Evolutionary conservation across 2,113 vertebrate species (phyloP).

Genomic region (Empidonax alnorum): DNA sequence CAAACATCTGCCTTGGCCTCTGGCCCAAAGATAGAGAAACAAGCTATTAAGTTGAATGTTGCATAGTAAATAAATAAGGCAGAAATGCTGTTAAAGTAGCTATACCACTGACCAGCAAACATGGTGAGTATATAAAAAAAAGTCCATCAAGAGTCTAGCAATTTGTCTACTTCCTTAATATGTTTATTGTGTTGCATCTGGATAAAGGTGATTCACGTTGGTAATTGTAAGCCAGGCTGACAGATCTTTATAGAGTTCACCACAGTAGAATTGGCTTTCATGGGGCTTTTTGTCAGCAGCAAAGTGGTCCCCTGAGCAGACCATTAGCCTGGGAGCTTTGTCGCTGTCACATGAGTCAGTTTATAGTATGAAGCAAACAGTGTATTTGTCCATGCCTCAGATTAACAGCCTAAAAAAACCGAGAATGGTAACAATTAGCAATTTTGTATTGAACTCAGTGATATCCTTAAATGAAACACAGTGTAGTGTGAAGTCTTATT

Average conservation of each 20-base stretch:
- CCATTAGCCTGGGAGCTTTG: slow-evolving; percentile 6
- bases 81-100: slow-evolving; percentile 41
- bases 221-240: slow-evolving; percentile 35
- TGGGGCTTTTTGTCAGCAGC: background rate
- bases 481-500: background rate
- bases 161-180: slow-evolving; percentile 58
- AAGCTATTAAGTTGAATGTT: slow-evolving; percentile 65
- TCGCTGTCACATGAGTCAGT: background rate
- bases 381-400: background rate
- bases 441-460: background rate
- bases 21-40: slow-evolving; percentile 68
- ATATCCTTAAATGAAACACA: background rate
- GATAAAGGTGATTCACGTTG: slow-evolving; percentile 44
- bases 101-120: slow-evolving; percentile 9
- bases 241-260: slow-evolving; percentile 32
- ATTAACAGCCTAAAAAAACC: background rate
- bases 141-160: slow-evolving; percentile 25
- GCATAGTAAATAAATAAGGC: slow-evolving; percentile 70
- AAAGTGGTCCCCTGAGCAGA: slow-evolving; percentile 38
- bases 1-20: slow-evolving; percentile 72
- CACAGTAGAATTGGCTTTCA: background rate
- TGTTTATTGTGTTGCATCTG: slow-evolving; percentile 55
- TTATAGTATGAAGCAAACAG: background rate
- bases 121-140: slow-evolving; percentile 49
- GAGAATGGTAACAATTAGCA: background rate